Evolutionary conservation across 2,797 vertebrate species (phyloP).

Genomic region (Iguana delicatissima): DNA sequence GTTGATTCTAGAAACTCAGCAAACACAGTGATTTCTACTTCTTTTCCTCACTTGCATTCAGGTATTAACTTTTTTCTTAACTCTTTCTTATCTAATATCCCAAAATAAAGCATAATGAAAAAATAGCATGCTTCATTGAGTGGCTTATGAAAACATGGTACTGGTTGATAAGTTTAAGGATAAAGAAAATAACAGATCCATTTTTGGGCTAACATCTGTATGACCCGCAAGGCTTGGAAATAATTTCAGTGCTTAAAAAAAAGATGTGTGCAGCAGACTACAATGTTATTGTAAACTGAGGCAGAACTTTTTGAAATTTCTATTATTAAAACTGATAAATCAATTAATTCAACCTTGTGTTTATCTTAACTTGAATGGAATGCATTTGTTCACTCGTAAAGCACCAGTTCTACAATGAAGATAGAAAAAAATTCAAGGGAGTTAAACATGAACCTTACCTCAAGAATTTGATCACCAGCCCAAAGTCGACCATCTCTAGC

Average conservation of each 20-base stretch:
- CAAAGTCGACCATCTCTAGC: constrained; percentile 94
- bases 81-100: constrained; percentile 61
- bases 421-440: accelerated
- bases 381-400: background rate
- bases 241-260: background rate
- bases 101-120: background rate
- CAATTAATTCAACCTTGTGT: too few species aligned
- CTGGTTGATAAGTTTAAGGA: background rate
- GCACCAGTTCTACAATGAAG: accelerated
- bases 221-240: background rate
- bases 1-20: constrained; percentile 59
- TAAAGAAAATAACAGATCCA: background rate
- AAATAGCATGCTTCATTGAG: background rate
- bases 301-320: background rate
- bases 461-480: constrained; percentile 95
- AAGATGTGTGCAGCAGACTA: background rate
- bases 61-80: constrained; percentile 62
- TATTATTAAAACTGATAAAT: background rate
- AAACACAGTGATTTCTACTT: constrained; percentile 60
- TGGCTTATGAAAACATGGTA: background rate
- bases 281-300: background rate
- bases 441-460: constrained; percentile 78
- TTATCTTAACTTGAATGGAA: background rate
- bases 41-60: constrained; percentile 64
- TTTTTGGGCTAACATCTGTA: background rate